Evolutionary conservation across 2,113 vertebrate genomes (phyloP).

Genomic region (Prolemur simus): DNA sequence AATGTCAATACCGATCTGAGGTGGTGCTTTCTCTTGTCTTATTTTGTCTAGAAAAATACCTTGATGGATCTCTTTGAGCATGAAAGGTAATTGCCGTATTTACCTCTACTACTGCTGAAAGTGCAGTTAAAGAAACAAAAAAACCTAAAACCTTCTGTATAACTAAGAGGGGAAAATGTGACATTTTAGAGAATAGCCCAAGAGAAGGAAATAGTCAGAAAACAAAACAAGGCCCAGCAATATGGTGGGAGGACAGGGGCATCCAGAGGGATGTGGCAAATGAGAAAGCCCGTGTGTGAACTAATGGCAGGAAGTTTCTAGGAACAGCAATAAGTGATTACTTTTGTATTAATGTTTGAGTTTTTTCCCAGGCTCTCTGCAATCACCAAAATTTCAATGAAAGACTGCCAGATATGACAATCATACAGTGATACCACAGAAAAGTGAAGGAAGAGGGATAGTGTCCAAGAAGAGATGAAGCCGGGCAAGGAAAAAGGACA

Average conservation of each 20-base stretch:
- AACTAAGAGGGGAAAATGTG: background rate
- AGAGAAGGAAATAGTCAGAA: background rate
- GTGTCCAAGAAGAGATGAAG: background rate
- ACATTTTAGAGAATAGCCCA: background rate
- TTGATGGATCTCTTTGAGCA: background rate
- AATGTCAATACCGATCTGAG: background rate
- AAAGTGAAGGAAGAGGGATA: background rate
- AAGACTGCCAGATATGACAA: background rate
- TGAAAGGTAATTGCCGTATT: background rate
- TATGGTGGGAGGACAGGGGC: background rate
- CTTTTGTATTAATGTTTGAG: background rate
- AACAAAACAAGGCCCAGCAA: background rate
- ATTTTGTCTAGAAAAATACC: background rate
- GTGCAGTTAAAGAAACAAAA: background rate
- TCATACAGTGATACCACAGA: background rate
- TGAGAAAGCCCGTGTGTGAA: background rate
- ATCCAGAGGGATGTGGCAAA: background rate
- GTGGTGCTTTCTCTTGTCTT: background rate
- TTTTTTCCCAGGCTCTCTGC: background rate
- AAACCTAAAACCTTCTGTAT: background rate
- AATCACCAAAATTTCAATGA: background rate
- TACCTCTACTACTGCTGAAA: background rate
- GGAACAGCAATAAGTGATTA: background rate
- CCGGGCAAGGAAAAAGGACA: background rate
- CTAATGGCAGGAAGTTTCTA: background rate